These are phyloP conservation scores for Amphiprion ocellaris DNA, from an alignment of 2,113 vertebrate genomes.

Conservation along the genomic window DNA sequence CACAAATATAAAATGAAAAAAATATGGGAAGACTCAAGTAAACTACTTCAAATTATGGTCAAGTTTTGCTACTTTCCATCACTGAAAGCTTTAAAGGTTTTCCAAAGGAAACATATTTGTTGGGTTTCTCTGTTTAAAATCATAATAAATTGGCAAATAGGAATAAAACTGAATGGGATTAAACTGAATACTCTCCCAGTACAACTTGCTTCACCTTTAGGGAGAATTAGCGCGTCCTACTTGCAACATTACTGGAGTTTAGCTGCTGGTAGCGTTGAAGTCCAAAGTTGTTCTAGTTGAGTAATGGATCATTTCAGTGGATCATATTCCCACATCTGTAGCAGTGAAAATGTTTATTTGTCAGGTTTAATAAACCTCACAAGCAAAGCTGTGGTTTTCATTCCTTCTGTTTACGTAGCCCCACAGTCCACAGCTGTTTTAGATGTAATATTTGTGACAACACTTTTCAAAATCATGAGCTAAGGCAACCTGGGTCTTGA, in stretches of 20 bases:
- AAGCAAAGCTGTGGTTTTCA: conserved; percentile 12
- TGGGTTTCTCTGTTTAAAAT: no score
- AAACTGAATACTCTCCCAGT: no score
- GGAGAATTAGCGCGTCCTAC: neutral
- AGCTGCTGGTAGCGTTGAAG: neutral
- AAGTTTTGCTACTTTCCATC: no score
- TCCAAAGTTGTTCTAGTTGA: neutral
- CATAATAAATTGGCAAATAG: no score
- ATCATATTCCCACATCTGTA: neutral
- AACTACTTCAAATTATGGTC: no score
- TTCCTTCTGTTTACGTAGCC: neutral
- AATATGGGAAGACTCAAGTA: neutral
- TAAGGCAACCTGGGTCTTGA: conserved; percentile 1
- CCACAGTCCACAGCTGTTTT: neutral
- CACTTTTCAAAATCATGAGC: neutral
- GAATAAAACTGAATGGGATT: no score
- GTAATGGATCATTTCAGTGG: neutral
- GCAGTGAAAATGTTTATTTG: neutral
- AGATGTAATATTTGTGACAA: conserved; percentile 3
- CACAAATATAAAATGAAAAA: neutral
- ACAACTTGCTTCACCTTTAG: neutral
- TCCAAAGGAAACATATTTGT: no score
- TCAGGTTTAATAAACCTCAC: conserved; percentile 9
- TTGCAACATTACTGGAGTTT: neutral
- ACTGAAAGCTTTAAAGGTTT: no score